Evolutionary conservation across 1,140 invertebrate genomes (phyloP).

Genomic region (Neotoxoptera formosana): DNA sequence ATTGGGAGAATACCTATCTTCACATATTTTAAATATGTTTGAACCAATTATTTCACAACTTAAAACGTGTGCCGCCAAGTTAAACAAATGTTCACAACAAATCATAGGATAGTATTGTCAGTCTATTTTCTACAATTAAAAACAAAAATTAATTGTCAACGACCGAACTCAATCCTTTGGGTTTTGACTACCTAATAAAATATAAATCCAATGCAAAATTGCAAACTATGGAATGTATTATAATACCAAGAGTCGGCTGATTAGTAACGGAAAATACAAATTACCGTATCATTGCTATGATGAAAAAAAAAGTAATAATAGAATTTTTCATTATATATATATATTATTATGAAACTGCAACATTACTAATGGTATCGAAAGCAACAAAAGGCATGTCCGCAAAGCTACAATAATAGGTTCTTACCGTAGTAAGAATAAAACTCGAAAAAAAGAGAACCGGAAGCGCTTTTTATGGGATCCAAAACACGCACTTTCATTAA

Average conservation of each 20-base stretch:
- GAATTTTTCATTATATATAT: no score
- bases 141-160: not conserved
- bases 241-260: not conserved
- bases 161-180: not conserved
- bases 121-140: no score
- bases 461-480: not conserved
- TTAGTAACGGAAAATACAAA: not conserved
- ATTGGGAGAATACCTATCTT: no score
- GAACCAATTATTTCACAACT: no score
- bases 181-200: not conserved
- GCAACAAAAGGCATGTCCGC: not conserved
- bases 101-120: no score
- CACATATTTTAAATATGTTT: no score
- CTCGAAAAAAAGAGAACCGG: not conserved
- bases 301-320: not conserved
- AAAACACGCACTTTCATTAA: constrained; percentile 9
- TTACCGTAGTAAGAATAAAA: not conserved
- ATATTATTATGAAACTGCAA: not conserved
- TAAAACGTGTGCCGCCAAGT: no score
- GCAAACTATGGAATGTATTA: not conserved
- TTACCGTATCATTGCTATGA: not conserved
- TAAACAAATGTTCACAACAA: no score
- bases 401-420: not conserved
- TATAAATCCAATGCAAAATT: no score
- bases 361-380: not conserved